phyloP scores from a whole-genome alignment of 2,888 invertebrate genomes.

The Globia sparganii region DNA sequence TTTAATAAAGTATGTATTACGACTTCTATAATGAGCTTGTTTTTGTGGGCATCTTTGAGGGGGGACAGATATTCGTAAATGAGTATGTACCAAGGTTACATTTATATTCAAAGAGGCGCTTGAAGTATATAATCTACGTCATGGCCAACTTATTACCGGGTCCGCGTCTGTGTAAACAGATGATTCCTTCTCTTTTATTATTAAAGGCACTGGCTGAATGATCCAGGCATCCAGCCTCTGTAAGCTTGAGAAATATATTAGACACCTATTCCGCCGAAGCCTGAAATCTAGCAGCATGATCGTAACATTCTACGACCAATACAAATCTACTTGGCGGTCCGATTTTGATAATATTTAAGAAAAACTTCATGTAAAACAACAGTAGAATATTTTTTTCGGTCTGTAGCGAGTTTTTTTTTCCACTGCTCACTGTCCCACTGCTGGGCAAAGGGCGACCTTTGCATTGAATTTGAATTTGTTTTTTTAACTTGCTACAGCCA shows the following conservation, averaged over 20 bases:
- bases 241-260: neutral
- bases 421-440: no score
- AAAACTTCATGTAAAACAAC: neutral
- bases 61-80: neutral
- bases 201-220: neutral
- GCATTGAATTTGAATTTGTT: no score
- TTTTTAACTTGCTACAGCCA: no score
- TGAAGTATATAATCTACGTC: neutral
- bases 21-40: slow-evolving; percentile 29
- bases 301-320: neutral
- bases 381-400: neutral
- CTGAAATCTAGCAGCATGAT: neutral
- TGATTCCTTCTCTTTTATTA: neutral
- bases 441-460: neutral
- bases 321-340: no score
- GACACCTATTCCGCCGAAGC: neutral
- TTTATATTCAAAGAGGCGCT: neutral
- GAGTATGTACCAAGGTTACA: neutral
- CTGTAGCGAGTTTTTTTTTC: neutral
- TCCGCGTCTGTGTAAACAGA: neutral
- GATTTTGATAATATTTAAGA: neutral
- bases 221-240: neutral
- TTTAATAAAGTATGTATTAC: slow-evolving; percentile 21
- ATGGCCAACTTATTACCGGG: neutral
- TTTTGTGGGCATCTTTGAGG: slow-evolving; percentile 9